A percentile compares a stretch with the other conserved stretches of the same genome.
These are phyloP conservation scores for Tiliacea citrago DNA, from an alignment of 2,888 invertebrate species.

Conservation along the genomic window DNA sequence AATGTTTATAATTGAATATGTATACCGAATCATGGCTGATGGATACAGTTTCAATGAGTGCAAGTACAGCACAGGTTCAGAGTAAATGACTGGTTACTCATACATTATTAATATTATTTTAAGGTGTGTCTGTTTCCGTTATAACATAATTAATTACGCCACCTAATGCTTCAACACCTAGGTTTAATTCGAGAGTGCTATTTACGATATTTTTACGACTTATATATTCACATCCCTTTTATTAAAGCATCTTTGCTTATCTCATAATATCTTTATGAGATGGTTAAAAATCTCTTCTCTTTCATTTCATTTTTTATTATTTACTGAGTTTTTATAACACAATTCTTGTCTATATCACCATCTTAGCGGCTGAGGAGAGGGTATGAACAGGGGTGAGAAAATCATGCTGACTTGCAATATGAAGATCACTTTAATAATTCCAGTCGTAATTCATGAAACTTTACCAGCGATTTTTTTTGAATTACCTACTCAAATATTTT, in stretches of 20 bases:
- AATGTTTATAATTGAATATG: not conserved
- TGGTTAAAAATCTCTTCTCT: conserved; percentile 78
- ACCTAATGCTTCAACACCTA: conserved; percentile 37
- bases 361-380: conserved; percentile 64
- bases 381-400: conserved; percentile 62
- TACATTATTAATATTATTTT: conserved; percentile 4
- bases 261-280: conserved; percentile 77
- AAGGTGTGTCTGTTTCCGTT: not conserved
- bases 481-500: conserved; percentile 24
- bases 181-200: conserved; percentile 62
- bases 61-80: not conserved
- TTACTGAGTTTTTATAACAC: conserved; percentile 72
- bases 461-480: conserved; percentile 39
- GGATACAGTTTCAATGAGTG: not conserved
- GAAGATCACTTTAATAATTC: conserved; percentile 65
- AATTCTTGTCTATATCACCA: conserved; percentile 68
- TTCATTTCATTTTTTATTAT: conserved; percentile 75
- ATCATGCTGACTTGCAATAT: conserved; percentile 67
- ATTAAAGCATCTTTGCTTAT: conserved; percentile 76
- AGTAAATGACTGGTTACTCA: not conserved
- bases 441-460: conserved; percentile 55
- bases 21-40: not conserved
- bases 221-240: conserved; percentile 77
- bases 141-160: conserved; percentile 19
- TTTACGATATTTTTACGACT: conserved; percentile 79